phyloP scores from a whole-genome alignment of 2,888 invertebrate species.

The Microplitis deprimator region DNA sequence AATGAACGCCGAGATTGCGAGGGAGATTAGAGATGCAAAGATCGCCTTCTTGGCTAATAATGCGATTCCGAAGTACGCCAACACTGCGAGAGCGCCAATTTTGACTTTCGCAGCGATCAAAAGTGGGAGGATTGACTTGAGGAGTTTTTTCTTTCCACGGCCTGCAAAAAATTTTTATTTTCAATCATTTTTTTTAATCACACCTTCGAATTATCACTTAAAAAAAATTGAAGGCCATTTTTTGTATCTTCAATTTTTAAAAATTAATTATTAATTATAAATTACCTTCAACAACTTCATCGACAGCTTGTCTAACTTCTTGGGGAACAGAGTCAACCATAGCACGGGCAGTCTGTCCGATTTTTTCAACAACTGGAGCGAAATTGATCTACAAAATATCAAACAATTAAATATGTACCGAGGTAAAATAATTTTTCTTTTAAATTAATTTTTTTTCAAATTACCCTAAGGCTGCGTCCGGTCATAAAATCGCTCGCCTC shows the following conservation, averaged over 20 bases:
- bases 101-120: constrained; percentile 76
- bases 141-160: constrained; percentile 75
- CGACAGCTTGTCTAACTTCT: constrained; percentile 74
- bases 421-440: background rate
- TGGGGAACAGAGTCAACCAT: constrained; percentile 74
- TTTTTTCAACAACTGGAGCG: constrained; percentile 67
- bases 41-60: constrained; percentile 79
- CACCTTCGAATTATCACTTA: too few species aligned
- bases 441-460: background rate
- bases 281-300: constrained; percentile 75
- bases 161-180: constrained; percentile 61
- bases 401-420: background rate
- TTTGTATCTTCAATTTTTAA: background rate
- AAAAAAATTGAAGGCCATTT: too few species aligned
- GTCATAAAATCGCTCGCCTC: constrained; percentile 74
- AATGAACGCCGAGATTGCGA: constrained; percentile 75
- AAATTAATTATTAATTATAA: background rate
- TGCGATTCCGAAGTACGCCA: constrained; percentile 75
- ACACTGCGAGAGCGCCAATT: constrained; percentile 73
- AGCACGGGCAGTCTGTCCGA: constrained; percentile 69
- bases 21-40: constrained; percentile 75
- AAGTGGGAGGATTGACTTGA: constrained; percentile 75
- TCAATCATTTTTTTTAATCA: too few species aligned
- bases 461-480: constrained; percentile 72
- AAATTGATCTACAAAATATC: constrained; percentile 63